phyloP scores from a whole-genome alignment of 2,113 vertebrate genomes.

The Rousettus leschenaultii region DNA sequence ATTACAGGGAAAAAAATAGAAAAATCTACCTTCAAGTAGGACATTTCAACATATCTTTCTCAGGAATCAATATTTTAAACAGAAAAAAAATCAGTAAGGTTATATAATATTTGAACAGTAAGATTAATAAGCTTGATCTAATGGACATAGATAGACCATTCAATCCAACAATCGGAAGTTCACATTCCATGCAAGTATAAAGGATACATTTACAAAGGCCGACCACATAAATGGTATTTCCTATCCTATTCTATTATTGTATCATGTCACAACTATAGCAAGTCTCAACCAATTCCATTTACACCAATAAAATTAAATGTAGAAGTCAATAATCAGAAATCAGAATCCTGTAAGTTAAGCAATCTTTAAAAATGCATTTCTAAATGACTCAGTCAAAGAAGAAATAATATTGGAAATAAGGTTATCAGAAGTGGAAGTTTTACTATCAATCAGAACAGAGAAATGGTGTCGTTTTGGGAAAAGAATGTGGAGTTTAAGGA shows the following conservation, averaged over 20 bases:
- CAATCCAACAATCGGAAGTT: neutral
- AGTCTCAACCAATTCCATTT: neutral
- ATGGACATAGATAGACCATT: neutral
- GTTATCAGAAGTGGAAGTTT: neutral
- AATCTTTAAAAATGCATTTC: neutral
- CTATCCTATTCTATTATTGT: too few relatives aligned
- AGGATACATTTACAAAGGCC: neutral
- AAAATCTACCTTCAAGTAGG: neutral
- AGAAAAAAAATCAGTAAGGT: neutral
- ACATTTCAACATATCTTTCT: neutral
- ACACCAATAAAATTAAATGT: neutral
- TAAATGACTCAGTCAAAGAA: neutral
- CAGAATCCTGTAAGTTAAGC: neutral
- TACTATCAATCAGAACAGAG: neutral
- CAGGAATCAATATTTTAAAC: neutral
- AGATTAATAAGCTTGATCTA: slow-evolving; percentile 21
- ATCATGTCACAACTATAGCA: neutral
- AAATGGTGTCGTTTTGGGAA: neutral
- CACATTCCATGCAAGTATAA: neutral
- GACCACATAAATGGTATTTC: neutral
- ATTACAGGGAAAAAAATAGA: neutral
- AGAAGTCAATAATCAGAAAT: neutral
- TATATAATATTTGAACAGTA: neutral
- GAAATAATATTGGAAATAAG: neutral
- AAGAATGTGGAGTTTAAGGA: neutral